Base-by-base conservation (phyloP, 2,797 vertebrate genomes). In the Paratrypauchen microcephalus region DNA sequence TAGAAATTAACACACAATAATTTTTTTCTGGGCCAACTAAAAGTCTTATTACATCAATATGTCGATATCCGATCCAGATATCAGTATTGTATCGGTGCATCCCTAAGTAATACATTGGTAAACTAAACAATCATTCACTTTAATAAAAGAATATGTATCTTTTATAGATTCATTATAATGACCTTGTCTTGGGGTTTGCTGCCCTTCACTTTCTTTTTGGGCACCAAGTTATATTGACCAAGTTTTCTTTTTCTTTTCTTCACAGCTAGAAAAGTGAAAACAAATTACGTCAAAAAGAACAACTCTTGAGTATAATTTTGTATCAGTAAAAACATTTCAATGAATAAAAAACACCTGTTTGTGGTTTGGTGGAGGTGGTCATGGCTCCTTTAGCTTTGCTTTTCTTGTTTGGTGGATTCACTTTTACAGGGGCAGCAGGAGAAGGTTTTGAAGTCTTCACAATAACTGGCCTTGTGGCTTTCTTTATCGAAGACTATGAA, bases 151-250 rank as follows among this genome's bases (percentile, higher is more conserved):
- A 52, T 24, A 61, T 52, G 19, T 23, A 73, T 78, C 48, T 63
- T n/a, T 54, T 5, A 55, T 23, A 55, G 21, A 55, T 55, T 12
- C 23, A 55, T 23, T 23, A 55, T 23, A 55, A 8, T 55, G 52
- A 93, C 96, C 94, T 96, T 96, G 83, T 94, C 95, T 73, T 93
- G 94, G 84, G 94, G 95, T 87, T 96, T 96, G 70, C 95, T 88
- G 61, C 92, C 86, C 94, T 95, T 98, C 85, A 92, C 86, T 92
- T 96, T 98, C 93, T 98, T 99, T 91, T 95, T 98, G 65, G 97
- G 96, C 76, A 97, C 95, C 87, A 99, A 93, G 91, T 95, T 97
- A 88, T 99, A 99, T 69, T 94, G 95, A 75, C 97, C 97, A 96
- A 99, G 96, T 89, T 96, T 97, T 86, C 97, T 93, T 78, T 96